These are phyloP conservation scores for Phylloscopus whistleri DNA, from an alignment of 2,113 vertebrate genomes.

Conservation along the genomic window DNA sequence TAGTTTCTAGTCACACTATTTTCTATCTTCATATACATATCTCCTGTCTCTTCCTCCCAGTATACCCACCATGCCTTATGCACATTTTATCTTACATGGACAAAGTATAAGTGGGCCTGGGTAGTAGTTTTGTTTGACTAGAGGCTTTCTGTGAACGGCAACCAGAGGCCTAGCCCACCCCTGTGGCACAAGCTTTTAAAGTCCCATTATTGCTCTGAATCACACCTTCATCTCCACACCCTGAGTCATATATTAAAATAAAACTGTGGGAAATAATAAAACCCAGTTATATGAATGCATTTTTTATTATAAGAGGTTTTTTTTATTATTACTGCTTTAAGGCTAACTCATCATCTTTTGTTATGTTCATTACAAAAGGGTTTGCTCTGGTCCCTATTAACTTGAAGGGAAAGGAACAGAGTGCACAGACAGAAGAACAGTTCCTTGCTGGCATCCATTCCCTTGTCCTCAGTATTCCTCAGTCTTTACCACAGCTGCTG, in stretches of 20 bases:
- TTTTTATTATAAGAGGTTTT: constrained; percentile 47
- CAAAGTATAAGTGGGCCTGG: neutral
- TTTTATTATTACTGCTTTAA: constrained; percentile 54
- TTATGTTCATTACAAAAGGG: constrained; percentile 44
- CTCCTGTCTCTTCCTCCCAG: neutral
- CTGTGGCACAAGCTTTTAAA: constrained; percentile 43
- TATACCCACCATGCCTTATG: neutral
- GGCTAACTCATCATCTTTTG: constrained; percentile 51
- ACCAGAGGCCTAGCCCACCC: constrained; percentile 1
- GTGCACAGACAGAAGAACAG: neutral
- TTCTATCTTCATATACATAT: neutral
- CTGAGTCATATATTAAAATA: constrained; percentile 59
- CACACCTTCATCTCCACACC: constrained; percentile 55
- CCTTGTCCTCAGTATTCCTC: neutral
- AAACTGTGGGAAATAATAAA: constrained; percentile 68
- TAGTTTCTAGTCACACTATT: neutral
- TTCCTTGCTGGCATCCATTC: neutral
- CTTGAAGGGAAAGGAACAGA: neutral
- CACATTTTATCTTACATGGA: neutral
- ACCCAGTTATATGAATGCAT: constrained; percentile 38
- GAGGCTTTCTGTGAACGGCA: constrained; percentile 20
- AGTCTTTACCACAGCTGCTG: neutral
- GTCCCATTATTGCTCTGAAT: constrained; percentile 51
- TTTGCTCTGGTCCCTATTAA: constrained; percentile 27
- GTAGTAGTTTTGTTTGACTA: neutral